A percentile compares a stretch with the other conserved stretches of the same genome.
Conservation (phyloP, 2,888 invertebrate genomes). For the Ophion ventricosus region DNA sequence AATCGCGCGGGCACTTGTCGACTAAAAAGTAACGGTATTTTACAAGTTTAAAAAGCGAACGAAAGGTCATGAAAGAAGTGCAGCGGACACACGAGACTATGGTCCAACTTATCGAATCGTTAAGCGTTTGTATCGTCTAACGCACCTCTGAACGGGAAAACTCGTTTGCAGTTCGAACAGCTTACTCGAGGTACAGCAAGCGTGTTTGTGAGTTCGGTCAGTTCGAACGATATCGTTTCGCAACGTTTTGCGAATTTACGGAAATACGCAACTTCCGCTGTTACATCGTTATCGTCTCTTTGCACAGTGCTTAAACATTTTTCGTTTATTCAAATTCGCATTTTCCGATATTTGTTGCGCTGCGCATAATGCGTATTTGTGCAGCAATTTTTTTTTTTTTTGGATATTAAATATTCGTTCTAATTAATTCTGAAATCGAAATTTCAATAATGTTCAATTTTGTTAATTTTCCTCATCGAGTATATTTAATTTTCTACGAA, state of each 20-base stretch:
- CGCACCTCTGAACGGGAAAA: conserved; percentile 12
- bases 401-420: not conserved
- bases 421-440: not conserved
- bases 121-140: not conserved
- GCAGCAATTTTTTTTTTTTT: not conserved
- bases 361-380: not conserved
- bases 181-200: conserved; percentile 2
- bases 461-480: not conserved
- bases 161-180: conserved; percentile 8
- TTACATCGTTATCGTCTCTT: not conserved
- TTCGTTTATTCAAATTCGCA: not conserved
- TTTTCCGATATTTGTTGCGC: not conserved
- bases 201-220: conserved; percentile 2
- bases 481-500: not conserved
- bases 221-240: not conserved
- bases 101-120: not conserved
- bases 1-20: not conserved
- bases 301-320: too few relatives aligned
- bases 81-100: not conserved
- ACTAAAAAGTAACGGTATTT: too few relatives aligned
- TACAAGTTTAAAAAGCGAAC: not conserved
- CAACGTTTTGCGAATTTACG: not conserved
- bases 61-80: not conserved
- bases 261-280: not conserved
- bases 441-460: not conserved